phyloP scores from a whole-genome alignment of 2,888 invertebrate genomes.

The Acleris laterana region DNA sequence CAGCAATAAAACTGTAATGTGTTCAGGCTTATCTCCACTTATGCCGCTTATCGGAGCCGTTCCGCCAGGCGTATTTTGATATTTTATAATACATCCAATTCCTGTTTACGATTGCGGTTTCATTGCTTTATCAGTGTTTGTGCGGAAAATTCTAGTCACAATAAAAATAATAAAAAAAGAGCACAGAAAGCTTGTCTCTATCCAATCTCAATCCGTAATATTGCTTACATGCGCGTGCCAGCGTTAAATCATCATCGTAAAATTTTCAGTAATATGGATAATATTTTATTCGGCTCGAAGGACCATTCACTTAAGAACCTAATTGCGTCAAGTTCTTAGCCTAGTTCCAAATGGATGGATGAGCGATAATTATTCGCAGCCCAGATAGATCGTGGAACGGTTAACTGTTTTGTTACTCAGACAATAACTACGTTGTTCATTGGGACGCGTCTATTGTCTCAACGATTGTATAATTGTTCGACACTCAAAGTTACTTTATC shows the following conservation, averaged over 20 bases:
- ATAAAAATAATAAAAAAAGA: too few relatives aligned
- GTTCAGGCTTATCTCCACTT: constrained; percentile 58
- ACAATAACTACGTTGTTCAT: constrained; percentile 29
- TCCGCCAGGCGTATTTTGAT: constrained; percentile 55
- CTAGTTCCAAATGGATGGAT: neutral
- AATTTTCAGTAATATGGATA: neutral
- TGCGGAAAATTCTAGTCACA: neutral
- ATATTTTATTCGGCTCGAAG: constrained; percentile 11
- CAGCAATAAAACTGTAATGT: constrained; percentile 43
- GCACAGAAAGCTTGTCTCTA: too few relatives aligned
- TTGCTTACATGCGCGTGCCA: too few relatives aligned
- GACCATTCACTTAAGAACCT: neutral
- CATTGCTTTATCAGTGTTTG: constrained; percentile 48
- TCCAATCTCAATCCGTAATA: too few relatives aligned
- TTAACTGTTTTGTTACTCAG: constrained; percentile 33
- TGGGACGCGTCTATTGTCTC: constrained; percentile 38
- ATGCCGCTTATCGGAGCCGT: constrained; percentile 59
- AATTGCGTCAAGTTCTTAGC: neutral
- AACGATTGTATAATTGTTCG: constrained; percentile 37
- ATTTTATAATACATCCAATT: constrained; percentile 46
- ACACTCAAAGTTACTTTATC: constrained; percentile 33
- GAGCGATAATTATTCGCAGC: neutral
- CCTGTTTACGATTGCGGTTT: constrained; percentile 48
- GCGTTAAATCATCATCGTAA: too few relatives aligned
- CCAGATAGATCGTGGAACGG: constrained; percentile 8